Conservation (phyloP, 2,888 invertebrate species). For the Mythimna albipuncta region DNA sequence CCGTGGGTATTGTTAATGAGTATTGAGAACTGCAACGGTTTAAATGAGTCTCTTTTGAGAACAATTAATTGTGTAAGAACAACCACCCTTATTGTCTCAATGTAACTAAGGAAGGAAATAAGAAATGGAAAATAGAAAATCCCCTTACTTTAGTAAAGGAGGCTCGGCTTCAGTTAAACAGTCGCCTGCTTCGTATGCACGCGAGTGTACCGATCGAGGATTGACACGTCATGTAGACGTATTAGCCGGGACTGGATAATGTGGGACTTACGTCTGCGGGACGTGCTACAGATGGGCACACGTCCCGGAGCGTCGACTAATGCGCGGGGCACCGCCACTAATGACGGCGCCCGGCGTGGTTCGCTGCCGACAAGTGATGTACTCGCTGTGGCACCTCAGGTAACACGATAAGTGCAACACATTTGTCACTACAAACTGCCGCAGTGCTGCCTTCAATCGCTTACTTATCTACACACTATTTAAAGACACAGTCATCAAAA, state of each 20-base stretch:
- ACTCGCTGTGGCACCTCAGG: neutral
- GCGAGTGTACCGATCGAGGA: conserved; percentile 7
- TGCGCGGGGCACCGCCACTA: conserved; percentile 43
- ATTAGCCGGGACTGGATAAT: conserved; percentile 28
- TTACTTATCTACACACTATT: neutral
- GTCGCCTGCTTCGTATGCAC: conserved; percentile 5
- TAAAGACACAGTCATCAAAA: neutral
- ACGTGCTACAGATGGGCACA: conserved; percentile 32
- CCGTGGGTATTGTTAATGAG: neutral
- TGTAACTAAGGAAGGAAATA: neutral
- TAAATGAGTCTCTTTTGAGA: neutral
- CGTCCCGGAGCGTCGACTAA: conserved; percentile 27
- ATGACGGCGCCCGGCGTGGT: conserved; percentile 12
- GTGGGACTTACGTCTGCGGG: conserved; percentile 45
- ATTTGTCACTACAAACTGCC: conserved; percentile 1
- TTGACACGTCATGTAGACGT: conserved; percentile 44
- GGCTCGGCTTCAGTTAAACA: neutral
- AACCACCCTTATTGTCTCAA: too few relatives aligned
- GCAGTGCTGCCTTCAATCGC: neutral
- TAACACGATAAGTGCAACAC: neutral
- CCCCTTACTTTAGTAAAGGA: neutral
- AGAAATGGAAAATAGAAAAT: neutral
- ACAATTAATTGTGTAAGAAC: neutral
- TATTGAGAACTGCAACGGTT: neutral
- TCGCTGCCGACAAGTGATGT: conserved; percentile 5